Evolutionary conservation across 2,797 vertebrate species (phyloP).

Genomic region (Parambassis ranga): DNA sequence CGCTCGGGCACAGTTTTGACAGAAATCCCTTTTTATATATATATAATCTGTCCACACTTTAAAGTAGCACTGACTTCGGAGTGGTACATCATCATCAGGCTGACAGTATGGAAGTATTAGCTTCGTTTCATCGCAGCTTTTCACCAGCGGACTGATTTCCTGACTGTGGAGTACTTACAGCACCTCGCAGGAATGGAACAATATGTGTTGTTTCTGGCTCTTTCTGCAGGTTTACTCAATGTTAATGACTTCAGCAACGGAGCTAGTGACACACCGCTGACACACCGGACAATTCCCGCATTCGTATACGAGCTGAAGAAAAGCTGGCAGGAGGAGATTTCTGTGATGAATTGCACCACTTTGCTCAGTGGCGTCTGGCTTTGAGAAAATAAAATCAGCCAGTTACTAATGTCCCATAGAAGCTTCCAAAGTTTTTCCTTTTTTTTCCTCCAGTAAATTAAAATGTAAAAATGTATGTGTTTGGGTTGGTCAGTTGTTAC

Average conservation of each 20-base stretch:
- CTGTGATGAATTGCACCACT: conserved; percentile 55
- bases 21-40: conserved; percentile 16
- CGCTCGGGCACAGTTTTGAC: conserved; percentile 32
- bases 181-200: conserved; percentile 14
- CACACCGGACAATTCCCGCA: conserved; percentile 34
- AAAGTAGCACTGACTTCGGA: conserved; percentile 36
- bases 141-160: conserved; percentile 3
- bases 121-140: conserved; percentile 13
- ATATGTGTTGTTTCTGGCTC: conserved; percentile 56
- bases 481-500: conserved; percentile 48
- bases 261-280: conserved; percentile 45
- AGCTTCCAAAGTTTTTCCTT: conserved; percentile 20
- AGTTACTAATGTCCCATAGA: conserved; percentile 35
- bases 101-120: conserved; percentile 48
- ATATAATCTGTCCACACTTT: conserved; percentile 56
- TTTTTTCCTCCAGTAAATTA: conserved; percentile 17
- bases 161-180: background rate
- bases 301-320: conserved; percentile 25
- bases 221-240: conserved; percentile 2
- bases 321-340: conserved; percentile 22
- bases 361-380: conserved; percentile 43
- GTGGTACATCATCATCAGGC: conserved; percentile 16
- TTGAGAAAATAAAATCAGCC: conserved; percentile 37
- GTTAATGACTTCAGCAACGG: conserved; percentile 42
- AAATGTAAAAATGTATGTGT: conserved; percentile 46